A percentile compares a stretch with the other conserved stretches of the same genome.
phyloP scores from a whole-genome alignment of 2,113 vertebrate genomes.

The Arothron firmamentum region DNA sequence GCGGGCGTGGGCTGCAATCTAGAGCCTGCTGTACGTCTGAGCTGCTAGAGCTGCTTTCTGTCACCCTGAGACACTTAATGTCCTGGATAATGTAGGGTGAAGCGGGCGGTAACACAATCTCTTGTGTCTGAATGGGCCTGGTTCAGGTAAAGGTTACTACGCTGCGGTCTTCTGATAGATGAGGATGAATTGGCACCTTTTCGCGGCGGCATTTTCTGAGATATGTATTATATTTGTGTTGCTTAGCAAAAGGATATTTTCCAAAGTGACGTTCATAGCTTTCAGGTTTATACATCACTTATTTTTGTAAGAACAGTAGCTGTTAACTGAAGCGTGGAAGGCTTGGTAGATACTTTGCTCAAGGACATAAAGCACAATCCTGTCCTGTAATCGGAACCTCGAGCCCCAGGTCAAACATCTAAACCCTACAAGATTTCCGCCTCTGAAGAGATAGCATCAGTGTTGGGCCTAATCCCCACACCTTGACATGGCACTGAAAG shows the following conservation, averaged over 20 bases:
- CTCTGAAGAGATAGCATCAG: constrained; percentile 50
- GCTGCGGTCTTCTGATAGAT: constrained; percentile 33
- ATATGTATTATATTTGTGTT: constrained; percentile 55
- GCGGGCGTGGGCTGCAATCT: constrained; percentile 39
- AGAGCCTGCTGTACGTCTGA: constrained; percentile 11
- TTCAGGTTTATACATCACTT: constrained; percentile 72
- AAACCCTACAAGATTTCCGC: constrained; percentile 48
- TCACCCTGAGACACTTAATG: constrained; percentile 42
- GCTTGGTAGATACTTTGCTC: constrained; percentile 59
- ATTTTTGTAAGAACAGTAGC: constrained; percentile 66
- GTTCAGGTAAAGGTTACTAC: constrained; percentile 63
- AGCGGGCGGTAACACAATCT: constrained; percentile 54
- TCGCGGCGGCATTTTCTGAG: constrained; percentile 19
- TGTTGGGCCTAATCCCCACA: constrained; percentile 25
- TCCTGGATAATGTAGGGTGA: constrained; percentile 47
- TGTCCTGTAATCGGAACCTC: constrained; percentile 62
- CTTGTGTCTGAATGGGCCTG: constrained; percentile 37
- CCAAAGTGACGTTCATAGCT: constrained; percentile 60
- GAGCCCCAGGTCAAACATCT: constrained; percentile 59
- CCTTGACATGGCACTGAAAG: constrained; percentile 9
- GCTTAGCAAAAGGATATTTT: constrained; percentile 56
- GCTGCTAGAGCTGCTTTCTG: constrained; percentile 25
- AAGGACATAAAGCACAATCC: constrained; percentile 59
- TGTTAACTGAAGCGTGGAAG: constrained; percentile 64
- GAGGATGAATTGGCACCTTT: constrained; percentile 49